Conservation (phyloP, 2,888 invertebrate genomes). For the Corbicula japonica region DNA sequence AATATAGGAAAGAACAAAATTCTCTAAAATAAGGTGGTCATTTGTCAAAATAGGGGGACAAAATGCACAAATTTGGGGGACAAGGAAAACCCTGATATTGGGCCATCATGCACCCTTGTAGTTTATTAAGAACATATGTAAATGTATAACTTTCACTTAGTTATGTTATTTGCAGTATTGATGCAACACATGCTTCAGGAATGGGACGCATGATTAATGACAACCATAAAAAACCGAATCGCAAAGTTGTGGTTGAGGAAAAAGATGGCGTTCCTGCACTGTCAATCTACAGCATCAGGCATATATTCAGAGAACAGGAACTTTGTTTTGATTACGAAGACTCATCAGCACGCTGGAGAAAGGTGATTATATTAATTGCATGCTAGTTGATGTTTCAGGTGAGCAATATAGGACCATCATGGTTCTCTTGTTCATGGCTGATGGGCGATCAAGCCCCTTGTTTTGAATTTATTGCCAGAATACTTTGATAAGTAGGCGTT, state of each 20-base stretch:
- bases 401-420: conserved; percentile 9
- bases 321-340: conserved; percentile 29
- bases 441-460: conserved; percentile 13
- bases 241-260: conserved; percentile 32
- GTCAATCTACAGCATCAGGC: conserved; percentile 25
- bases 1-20: conserved; percentile 7
- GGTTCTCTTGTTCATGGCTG: conserved; percentile 25
- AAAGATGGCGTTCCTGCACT: conserved; percentile 21
- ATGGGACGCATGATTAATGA: conserved; percentile 31
- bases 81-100: conserved; percentile 13
- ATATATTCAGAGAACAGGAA: conserved; percentile 19
- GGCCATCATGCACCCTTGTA: conserved; percentile 12
- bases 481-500: conserved; percentile 2
- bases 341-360: conserved; percentile 29
- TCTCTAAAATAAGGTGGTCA: too few species aligned
- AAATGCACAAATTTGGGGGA: conserved; percentile 12
- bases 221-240: conserved; percentile 28
- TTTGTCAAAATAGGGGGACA: too few species aligned
- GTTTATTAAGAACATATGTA: conserved; percentile 20
- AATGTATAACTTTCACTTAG: conserved; percentile 14
- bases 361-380: conserved; percentile 32
- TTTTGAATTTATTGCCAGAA: conserved; percentile 23
- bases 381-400: conserved; percentile 31
- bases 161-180: conserved; percentile 33
- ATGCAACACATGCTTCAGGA: conserved; percentile 33